phyloP scores from a whole-genome alignment of 2,888 invertebrate genomes.

The Tricholauxania praeusta region DNA sequence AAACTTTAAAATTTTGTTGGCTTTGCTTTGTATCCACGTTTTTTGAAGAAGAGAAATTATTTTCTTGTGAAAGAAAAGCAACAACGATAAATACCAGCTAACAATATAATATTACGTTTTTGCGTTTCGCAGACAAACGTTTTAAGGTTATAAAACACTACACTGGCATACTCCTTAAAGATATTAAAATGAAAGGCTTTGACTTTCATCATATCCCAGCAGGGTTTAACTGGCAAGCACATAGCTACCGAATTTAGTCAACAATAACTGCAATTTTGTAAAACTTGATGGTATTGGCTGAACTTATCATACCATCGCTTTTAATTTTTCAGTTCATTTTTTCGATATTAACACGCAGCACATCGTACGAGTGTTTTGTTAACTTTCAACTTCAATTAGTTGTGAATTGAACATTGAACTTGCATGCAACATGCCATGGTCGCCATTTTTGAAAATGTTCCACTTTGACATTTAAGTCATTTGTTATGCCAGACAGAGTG shows the following conservation, averaged over 20 bases:
- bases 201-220: no score
- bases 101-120: conserved; percentile 18
- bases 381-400: conserved; percentile 25
- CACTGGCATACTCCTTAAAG: no score
- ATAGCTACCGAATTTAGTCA: no score
- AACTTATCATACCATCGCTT: background rate
- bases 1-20: background rate
- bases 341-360: background rate
- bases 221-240: no score
- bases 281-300: no score
- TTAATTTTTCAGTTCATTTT: background rate
- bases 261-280: no score
- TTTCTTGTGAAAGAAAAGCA: background rate
- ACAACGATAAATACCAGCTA: conserved; percentile 3
- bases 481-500: conserved; percentile 22
- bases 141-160: background rate
- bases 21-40: conserved; percentile 8
- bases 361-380: background rate
- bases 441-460: conserved; percentile 21
- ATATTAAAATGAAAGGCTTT: no score
- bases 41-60: conserved; percentile 20
- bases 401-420: background rate
- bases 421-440: conserved; percentile 15
- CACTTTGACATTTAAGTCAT: conserved; percentile 17
- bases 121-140: background rate